Conservation (phyloP, 2,797 vertebrate species). For the Urosaurus nigricauda region DNA sequence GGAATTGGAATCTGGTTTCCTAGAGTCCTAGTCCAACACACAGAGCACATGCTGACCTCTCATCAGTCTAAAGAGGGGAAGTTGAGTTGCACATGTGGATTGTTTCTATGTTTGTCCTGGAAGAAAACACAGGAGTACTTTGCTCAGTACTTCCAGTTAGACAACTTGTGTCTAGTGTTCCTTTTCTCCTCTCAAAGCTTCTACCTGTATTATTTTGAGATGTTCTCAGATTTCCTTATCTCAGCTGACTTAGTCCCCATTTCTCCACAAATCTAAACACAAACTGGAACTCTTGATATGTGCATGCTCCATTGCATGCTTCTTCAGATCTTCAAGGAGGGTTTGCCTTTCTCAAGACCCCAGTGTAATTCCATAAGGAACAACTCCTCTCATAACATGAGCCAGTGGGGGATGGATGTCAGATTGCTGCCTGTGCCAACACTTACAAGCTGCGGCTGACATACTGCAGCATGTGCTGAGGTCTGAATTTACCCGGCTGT, state of each 20-base stretch:
- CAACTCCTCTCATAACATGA: rapidly evolving
- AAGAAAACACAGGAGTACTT: neutral
- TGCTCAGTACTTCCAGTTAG: neutral
- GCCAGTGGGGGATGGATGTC: too few species aligned
- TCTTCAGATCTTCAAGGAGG: too few species aligned
- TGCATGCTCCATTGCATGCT: too few species aligned
- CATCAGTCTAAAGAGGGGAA: neutral
- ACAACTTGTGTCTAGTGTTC: neutral
- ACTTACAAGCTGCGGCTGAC: neutral
- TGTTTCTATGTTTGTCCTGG: neutral
- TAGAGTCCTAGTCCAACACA: too few species aligned
- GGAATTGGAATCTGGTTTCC: too few species aligned
- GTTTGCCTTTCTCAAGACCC: too few species aligned
- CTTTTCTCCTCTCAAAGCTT: neutral
- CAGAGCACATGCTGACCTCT: too few species aligned
- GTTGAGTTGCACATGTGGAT: too few species aligned
- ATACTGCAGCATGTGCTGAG: neutral
- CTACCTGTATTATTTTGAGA: too few species aligned
- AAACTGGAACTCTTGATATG: neutral
- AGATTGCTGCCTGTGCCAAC: too few species aligned
- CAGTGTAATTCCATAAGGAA: neutral
- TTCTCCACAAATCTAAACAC: neutral
- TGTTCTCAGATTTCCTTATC: too few species aligned
- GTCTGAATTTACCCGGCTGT: neutral
- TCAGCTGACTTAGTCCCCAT: neutral